Evolutionary conservation across 2,113 vertebrate genomes (phyloP).

Genomic region (Melierax canorus): DNA sequence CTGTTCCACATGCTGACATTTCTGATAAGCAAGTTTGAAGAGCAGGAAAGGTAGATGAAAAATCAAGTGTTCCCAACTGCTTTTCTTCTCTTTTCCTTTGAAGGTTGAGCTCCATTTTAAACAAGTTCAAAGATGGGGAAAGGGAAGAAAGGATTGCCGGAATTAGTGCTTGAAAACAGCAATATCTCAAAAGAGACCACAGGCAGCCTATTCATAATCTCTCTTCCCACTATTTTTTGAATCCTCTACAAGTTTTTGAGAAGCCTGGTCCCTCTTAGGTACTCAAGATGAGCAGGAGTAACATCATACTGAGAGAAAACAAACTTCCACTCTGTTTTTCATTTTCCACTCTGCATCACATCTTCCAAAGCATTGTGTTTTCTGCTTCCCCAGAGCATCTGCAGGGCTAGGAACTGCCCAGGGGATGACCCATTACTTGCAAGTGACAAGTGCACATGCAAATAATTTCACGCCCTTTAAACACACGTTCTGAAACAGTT

Average conservation of each 20-base stretch:
- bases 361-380: not conserved
- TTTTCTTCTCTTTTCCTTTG: not conserved
- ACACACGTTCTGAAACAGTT: not conserved
- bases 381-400: not conserved
- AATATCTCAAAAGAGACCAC: not conserved
- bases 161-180: not conserved
- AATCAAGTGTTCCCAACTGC: not conserved
- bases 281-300: not conserved
- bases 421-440: not conserved
- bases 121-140: not conserved
- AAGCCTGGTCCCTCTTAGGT: not conserved
- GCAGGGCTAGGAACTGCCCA: not conserved
- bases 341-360: not conserved
- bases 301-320: not conserved
- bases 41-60: not conserved
- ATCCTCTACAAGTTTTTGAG: not conserved
- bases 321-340: not conserved
- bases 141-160: not conserved
- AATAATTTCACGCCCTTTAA: not conserved
- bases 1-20: not conserved
- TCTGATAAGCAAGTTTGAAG: not conserved
- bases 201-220: not conserved
- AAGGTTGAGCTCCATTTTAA: not conserved
- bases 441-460: not conserved
- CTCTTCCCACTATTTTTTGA: not conserved